Percentiles rank a stretch among this genome's conserved stretches.
Conservation (phyloP, 2,888 invertebrate species). For the Emmelina monodactyla region DNA sequence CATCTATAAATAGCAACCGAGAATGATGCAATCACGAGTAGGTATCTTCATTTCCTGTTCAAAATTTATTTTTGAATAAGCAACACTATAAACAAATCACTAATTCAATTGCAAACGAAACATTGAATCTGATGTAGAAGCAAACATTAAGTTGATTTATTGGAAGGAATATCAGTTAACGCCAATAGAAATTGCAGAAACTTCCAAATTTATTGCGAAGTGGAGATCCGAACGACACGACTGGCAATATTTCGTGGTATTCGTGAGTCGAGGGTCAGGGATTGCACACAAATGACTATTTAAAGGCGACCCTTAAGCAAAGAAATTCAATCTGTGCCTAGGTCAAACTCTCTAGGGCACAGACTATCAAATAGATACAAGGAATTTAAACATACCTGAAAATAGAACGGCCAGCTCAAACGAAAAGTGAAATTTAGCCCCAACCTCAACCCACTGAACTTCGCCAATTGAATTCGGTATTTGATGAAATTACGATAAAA, state of each 20-base stretch:
- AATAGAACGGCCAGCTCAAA: too few species aligned
- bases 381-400: too few species aligned
- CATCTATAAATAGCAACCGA: too few species aligned
- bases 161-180: neutral
- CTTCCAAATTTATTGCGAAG: constrained; percentile 15
- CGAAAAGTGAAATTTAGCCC: too few species aligned
- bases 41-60: too few species aligned
- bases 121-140: too few species aligned
- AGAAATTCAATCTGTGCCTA: constrained; percentile 40
- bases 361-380: neutral
- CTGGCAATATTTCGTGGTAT: constrained; percentile 35
- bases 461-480: neutral
- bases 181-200: neutral
- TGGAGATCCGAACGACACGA: constrained; percentile 27
- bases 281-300: constrained; percentile 32
- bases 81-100: too few species aligned
- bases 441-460: too few species aligned
- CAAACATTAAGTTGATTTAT: too few species aligned
- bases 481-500: neutral
- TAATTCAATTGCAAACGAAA: constrained; percentile 2
- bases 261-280: constrained; percentile 48
- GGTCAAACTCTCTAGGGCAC: constrained; percentile 47
- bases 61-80: too few species aligned
- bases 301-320: constrained; percentile 30
- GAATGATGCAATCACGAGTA: too few species aligned